Conservation (phyloP, 2,888 invertebrate species). For the Ephialtes manifestator region DNA sequence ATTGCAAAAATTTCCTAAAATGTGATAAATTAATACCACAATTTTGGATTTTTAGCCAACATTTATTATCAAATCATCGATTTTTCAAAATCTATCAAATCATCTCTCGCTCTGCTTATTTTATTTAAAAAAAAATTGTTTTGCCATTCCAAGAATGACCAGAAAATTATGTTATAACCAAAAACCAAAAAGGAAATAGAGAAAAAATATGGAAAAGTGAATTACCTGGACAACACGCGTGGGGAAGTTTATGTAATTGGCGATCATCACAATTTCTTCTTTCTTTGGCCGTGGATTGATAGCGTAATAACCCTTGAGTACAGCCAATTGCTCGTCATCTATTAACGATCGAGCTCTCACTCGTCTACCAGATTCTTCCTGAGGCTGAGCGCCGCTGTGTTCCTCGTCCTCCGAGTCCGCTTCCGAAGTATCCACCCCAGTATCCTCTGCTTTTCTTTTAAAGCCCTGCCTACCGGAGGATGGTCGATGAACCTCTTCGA, state of each 20-base stretch:
- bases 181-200: background rate
- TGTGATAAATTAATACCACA: too few species aligned
- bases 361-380: conserved; percentile 89
- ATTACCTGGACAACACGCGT: conserved; percentile 85
- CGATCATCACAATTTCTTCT: conserved; percentile 96
- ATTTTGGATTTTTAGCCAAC: too few species aligned
- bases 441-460: conserved; percentile 78
- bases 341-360: conserved; percentile 97
- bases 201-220: conserved; percentile 86
- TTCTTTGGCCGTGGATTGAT: conserved; percentile 97
- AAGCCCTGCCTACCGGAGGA: conserved; percentile 62
- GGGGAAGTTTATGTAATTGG: conserved; percentile 89
- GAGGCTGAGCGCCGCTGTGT: conserved; percentile 86
- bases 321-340: conserved; percentile 96
- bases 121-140: too few species aligned
- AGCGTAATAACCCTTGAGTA: conserved; percentile 96
- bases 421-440: conserved; percentile 76
- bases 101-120: too few species aligned
- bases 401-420: conserved; percentile 87
- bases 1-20: too few species aligned
- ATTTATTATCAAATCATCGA: too few species aligned
- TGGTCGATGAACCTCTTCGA: conserved; percentile 88
- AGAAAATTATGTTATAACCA: too few species aligned
- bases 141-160: too few species aligned
- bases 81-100: too few species aligned